phyloP scores from a whole-genome alignment of 2,797 vertebrate species.

The Sebastes oblongus region DNA sequence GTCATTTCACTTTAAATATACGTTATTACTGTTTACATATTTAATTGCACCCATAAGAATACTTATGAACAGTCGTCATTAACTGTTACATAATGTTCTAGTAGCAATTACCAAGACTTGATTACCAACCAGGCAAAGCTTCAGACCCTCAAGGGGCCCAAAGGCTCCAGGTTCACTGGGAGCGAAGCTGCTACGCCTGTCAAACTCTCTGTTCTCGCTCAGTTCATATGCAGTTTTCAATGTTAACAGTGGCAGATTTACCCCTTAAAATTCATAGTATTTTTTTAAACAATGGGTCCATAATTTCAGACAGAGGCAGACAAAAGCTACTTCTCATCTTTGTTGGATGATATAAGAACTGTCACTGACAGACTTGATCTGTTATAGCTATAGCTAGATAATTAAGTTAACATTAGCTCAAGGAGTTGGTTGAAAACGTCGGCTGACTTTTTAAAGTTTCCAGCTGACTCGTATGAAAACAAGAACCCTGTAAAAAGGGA shows the following conservation, averaged over 20 bases:
- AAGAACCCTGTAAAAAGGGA: not conserved
- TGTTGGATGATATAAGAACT: not conserved
- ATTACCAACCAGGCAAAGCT: too few relatives aligned
- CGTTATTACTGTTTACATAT: not conserved
- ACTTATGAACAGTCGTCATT: too few relatives aligned
- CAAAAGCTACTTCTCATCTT: not conserved
- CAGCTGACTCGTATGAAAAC: not conserved
- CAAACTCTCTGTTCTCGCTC: not conserved
- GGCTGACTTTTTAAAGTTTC: not conserved
- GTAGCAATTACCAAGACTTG: too few relatives aligned
- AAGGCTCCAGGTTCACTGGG: not conserved
- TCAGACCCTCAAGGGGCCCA: not conserved
- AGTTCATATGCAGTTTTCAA: not conserved
- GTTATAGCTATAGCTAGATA: too few relatives aligned
- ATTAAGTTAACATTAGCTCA: too few relatives aligned
- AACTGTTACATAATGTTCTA: too few relatives aligned
- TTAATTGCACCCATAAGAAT: too few relatives aligned
- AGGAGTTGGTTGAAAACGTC: not conserved
- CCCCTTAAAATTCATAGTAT: not conserved
- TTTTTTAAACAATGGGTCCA: not conserved
- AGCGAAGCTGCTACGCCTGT: not conserved
- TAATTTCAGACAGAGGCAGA: not conserved
- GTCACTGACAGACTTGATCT: not conserved
- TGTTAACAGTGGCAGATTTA: not conserved
- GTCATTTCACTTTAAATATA: not conserved